phyloP scores from a whole-genome alignment of 2,888 invertebrate genomes.

The Scaptomyza flava region DNA sequence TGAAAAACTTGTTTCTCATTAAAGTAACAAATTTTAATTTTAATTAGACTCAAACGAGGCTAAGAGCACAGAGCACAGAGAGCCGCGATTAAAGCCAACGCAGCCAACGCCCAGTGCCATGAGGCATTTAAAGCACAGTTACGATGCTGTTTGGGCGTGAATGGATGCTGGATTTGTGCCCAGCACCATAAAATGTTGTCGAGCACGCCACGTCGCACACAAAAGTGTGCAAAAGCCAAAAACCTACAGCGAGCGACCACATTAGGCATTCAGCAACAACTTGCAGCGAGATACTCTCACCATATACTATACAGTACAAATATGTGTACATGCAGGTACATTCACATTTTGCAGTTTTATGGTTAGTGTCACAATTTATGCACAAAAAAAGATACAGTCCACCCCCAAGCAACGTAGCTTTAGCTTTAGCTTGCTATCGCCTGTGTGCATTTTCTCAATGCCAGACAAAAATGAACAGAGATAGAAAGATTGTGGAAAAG shows the following conservation, averaged over 20 bases:
- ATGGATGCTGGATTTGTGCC: conserved; percentile 25
- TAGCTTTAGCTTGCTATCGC: conserved; percentile 8
- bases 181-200: conserved; percentile 66
- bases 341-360: conserved; percentile 65
- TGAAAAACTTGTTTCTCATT: conserved; percentile 58
- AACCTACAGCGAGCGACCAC: conserved; percentile 51
- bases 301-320: neutral
- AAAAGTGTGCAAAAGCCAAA: conserved; percentile 55
- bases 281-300: conserved; percentile 44
- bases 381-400: conserved; percentile 47
- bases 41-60: conserved; percentile 79
- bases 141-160: conserved; percentile 15
- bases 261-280: conserved; percentile 66
- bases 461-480: neutral
- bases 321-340: conserved; percentile 30
- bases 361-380: conserved; percentile 74
- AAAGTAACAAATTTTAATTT: conserved; percentile 76
- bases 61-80: conserved; percentile 41
- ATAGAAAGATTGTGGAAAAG: neutral
- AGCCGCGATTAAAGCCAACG: conserved; percentile 32
- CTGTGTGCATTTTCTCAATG: conserved; percentile 7
- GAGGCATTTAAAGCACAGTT: conserved; percentile 23
- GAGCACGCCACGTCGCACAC: conserved; percentile 64
- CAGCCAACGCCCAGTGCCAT: conserved; percentile 10
- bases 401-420: conserved; percentile 10